Evolutionary conservation across 2,888 invertebrate species (phyloP).

Genomic region (Tortricodes alternella): DNA sequence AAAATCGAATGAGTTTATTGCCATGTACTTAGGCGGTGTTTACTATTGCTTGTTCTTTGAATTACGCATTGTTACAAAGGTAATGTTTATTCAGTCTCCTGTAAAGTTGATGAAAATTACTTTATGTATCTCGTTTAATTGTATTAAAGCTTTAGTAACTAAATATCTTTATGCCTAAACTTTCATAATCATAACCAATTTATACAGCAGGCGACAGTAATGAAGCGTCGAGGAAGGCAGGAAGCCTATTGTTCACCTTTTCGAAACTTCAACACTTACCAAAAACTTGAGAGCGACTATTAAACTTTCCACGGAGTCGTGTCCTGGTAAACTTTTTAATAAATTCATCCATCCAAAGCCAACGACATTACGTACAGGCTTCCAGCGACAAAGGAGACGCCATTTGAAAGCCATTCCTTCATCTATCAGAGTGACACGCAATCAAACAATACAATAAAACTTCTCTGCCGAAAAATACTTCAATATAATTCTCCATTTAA

Average conservation of each 20-base stretch:
- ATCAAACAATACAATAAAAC: conserved; percentile 83
- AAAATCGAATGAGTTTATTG: too few species aligned
- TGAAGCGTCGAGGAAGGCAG: conserved; percentile 42
- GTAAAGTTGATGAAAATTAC: too few species aligned
- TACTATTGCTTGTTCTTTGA: too few species aligned
- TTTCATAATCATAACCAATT: conserved; percentile 30
- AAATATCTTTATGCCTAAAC: too few species aligned
- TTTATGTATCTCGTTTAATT: background rate
- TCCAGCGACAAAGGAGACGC: conserved; percentile 63
- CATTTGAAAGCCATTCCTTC: conserved; percentile 72
- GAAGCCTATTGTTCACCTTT: conserved; percentile 55
- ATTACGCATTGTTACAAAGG: too few species aligned
- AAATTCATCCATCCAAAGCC: conserved; percentile 69
- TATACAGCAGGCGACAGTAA: conserved; percentile 29
- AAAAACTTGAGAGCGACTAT: conserved; percentile 60
- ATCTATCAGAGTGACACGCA: conserved; percentile 81
- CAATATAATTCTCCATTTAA: conserved; percentile 82
- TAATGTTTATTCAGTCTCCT: too few species aligned
- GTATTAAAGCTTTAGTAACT: background rate
- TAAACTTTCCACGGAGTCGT: conserved; percentile 53
- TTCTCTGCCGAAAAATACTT: conserved; percentile 80
- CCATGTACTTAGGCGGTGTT: too few species aligned
- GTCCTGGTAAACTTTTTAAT: conserved; percentile 71
- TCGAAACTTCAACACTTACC: conserved; percentile 50
- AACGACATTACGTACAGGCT: conserved; percentile 65